Evolutionary conservation across 2,797 vertebrate species (phyloP).

Genomic region (Alca torda): DNA sequence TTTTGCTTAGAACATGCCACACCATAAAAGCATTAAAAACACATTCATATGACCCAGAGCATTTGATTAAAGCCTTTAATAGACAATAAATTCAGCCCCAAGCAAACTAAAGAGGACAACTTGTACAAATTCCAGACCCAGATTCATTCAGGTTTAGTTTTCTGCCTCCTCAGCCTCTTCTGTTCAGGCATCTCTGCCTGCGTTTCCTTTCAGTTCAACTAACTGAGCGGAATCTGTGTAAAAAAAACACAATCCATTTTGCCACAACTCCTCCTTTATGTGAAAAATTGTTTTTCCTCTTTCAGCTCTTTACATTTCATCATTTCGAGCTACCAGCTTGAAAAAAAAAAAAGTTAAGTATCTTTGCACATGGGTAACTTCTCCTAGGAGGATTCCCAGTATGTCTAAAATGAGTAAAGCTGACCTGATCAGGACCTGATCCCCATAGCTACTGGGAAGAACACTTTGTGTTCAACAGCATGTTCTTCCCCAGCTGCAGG

Average conservation of each 20-base stretch:
- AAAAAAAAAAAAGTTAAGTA: background rate
- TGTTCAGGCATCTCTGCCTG: background rate
- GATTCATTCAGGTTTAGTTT: constrained; percentile 31
- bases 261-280: background rate
- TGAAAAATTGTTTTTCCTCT: background rate
- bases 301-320: background rate
- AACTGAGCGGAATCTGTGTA: background rate
- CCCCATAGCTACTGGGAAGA: background rate
- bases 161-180: background rate
- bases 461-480: background rate
- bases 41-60: constrained; percentile 23
- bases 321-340: background rate
- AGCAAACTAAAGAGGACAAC: background rate
- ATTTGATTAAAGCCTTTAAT: constrained; percentile 52
- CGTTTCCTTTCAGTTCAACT: background rate
- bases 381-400: background rate
- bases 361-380: background rate
- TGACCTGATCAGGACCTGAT: background rate
- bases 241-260: background rate
- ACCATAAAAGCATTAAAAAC: constrained; percentile 46
- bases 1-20: constrained; percentile 45
- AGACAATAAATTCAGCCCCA: constrained; percentile 42
- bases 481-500: background rate
- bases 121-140: background rate
- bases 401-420: background rate